Evolutionary conservation across 2,113 vertebrate species (phyloP).

Genomic region (Lophotis ruficrista): DNA sequence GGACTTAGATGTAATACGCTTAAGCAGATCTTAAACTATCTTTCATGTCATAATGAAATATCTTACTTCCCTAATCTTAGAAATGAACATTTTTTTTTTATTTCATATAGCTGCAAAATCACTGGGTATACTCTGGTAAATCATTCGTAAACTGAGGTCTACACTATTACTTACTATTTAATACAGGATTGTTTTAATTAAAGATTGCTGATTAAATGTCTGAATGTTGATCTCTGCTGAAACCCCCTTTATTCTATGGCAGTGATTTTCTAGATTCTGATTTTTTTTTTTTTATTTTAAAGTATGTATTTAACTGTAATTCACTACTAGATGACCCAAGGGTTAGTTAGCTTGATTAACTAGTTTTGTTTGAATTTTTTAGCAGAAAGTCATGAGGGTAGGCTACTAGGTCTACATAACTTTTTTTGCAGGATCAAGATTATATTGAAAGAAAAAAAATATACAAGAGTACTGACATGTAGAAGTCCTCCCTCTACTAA

Average conservation of each 20-base stretch:
- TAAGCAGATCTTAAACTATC: neutral
- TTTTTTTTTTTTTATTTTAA: neutral
- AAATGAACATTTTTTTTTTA: neutral
- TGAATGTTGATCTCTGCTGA: neutral
- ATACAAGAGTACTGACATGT: fast-evolving
- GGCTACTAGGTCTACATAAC: neutral
- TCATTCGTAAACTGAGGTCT: neutral
- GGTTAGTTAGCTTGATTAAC: neutral
- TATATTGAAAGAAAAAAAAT: neutral
- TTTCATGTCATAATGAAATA: neutral
- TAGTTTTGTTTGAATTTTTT: neutral
- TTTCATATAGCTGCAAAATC: neutral
- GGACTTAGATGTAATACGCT: neutral
- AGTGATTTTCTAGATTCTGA: neutral
- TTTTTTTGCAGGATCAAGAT: neutral
- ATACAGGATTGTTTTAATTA: neutral
- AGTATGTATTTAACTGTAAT: neutral
- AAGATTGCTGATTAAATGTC: neutral
- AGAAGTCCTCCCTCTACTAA: neutral
- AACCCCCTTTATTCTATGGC: neutral
- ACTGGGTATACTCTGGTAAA: neutral
- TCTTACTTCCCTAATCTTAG: neutral
- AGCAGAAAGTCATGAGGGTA: neutral
- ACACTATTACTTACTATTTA: neutral
- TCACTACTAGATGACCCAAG: neutral